Evolutionary conservation across 2,797 vertebrate genomes (phyloP), one percentile per base, ranked within the genome.

Genomic region (Gila robusta): DNA sequence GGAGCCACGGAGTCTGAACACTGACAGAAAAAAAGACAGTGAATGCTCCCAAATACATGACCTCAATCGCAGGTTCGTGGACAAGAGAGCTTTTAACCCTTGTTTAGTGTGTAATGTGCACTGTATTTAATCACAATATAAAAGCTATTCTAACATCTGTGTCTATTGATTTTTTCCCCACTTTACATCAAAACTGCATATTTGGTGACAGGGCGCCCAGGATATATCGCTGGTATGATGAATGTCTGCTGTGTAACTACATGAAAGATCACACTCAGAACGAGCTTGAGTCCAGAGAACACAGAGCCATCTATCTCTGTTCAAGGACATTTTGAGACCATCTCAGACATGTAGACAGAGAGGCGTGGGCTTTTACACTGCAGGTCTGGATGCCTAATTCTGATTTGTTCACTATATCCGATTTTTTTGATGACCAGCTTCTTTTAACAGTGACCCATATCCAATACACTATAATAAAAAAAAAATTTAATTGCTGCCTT

Each of bases 1-100:
- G 93, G 94, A 96, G 95, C 91, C 94, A 93, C 69, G 81, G 86
- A 94, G 93, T 96, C 95, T 96, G 93, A 95, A 92, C 93, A 91
- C 91, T 90, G 47, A 91, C 92, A 91, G 88, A 80, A 84, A 39
- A 56, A 39, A 79, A 52, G 54, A 64, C 64, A 23, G n/a, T 69
- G 47, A 71, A n/a, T 39, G 26, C 71, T 44, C 16, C 54, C 14
- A 82, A 77, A 82, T 59, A 39, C 21, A 37, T 70, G 66, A 79
- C 84, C 77, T 80, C 77, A 19, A 64, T 12, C 9, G 7, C 39
- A 37, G 37, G 71, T 39, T 64, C 26, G 8, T 12, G 54, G 32
- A 39, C 37, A 80, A 85, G 91, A 76, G 84, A 79, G 90, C 76
- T 91, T 82, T 90, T 91, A 93, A 91, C 85, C 92, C 73, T 67